These are phyloP conservation scores for Indri indri DNA, from an alignment of 2,113 vertebrate genomes.

Conservation along the genomic window DNA sequence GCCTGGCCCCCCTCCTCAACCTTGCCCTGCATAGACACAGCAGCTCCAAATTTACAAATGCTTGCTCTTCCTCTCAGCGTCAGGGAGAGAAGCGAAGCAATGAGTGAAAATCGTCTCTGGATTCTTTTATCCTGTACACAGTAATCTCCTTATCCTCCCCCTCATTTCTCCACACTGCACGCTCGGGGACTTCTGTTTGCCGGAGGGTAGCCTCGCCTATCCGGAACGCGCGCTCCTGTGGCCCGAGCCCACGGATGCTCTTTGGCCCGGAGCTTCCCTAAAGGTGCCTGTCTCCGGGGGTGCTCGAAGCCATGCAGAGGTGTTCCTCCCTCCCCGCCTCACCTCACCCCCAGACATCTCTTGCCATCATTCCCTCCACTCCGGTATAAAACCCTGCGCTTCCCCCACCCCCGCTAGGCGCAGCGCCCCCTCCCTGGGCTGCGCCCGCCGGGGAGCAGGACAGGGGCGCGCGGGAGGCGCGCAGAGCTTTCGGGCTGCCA, in stretches of 20 bases:
- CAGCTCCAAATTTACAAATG: constrained; percentile 15
- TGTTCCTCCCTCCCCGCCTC: constrained; percentile 72
- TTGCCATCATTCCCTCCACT: constrained; percentile 81
- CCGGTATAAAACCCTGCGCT: constrained; percentile 5
- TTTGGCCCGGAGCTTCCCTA: constrained; percentile 46
- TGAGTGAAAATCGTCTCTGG: background rate
- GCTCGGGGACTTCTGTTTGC: background rate
- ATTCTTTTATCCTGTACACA: background rate
- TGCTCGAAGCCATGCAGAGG: constrained; percentile 74
- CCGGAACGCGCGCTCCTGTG: background rate
- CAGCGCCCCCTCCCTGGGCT: constrained; percentile 79
- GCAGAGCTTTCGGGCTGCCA: background rate
- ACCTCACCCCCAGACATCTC: constrained; percentile 72
- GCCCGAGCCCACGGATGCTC: background rate
- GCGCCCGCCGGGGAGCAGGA: constrained; percentile 66
- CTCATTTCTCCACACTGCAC: background rate
- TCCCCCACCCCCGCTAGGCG: constrained; percentile 75
- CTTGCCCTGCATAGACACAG: background rate
- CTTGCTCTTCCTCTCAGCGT: background rate
- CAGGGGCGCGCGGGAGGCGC: constrained; percentile 68
- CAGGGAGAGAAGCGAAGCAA: background rate
- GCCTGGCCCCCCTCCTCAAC: background rate
- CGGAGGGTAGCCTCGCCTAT: background rate
- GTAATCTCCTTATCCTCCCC: background rate
- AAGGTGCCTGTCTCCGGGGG: constrained; percentile 67